Conservation (phyloP, 1,140 invertebrate species). For the Apis laboriosa region DNA sequence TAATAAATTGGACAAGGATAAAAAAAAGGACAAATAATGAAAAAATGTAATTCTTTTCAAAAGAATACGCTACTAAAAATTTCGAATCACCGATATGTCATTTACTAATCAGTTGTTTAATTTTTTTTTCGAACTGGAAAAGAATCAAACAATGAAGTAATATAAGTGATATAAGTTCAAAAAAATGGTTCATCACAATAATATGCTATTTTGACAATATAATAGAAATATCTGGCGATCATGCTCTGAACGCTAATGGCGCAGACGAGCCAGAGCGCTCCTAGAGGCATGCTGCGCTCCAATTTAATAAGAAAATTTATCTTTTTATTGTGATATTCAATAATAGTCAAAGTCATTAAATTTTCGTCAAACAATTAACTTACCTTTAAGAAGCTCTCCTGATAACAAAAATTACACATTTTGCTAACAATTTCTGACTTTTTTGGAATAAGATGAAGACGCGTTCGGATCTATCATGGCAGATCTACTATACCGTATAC, state of each 20-base stretch:
- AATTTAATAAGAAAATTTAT: conserved; percentile 31
- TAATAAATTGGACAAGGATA: neutral
- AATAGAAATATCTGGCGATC: conserved; percentile 67
- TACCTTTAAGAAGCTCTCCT: conserved; percentile 70
- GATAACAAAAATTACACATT: conserved; percentile 69
- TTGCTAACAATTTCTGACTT: conserved; percentile 66
- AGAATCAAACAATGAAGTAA: neutral
- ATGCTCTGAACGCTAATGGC: conserved; percentile 71
- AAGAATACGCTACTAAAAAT: conserved; percentile 22
- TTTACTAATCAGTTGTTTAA: neutral
- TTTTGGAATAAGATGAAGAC: conserved; percentile 69
- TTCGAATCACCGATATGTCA: neutral
- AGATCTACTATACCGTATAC: conserved; percentile 62
- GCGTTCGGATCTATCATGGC: conserved; percentile 76
- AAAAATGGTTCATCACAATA: conserved; percentile 37
- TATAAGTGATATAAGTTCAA: neutral
- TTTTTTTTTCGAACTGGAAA: neutral
- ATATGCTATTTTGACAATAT: conserved; percentile 38
- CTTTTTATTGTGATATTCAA: neutral
- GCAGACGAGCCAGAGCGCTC: conserved; percentile 63
- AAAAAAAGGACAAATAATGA: neutral
- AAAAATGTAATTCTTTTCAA: neutral
- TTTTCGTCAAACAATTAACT: conserved; percentile 41
- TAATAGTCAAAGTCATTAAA: neutral
- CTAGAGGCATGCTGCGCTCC: conserved; percentile 43